Evolutionary conservation across 1,140 invertebrate species (phyloP).

Genomic region (Ceratoteleas bidentatus): DNA sequence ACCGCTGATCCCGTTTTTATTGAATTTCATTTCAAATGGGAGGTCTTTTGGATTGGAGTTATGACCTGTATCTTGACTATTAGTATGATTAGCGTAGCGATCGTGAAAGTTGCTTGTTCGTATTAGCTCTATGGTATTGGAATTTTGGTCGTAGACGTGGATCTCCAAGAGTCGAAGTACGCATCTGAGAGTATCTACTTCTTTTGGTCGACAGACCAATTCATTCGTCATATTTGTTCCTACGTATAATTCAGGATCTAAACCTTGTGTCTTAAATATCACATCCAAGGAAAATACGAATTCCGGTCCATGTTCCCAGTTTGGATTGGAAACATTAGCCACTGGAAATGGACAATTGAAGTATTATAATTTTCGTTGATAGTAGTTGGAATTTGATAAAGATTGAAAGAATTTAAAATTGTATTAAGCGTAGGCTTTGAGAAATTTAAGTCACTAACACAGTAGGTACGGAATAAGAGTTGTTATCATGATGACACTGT

Average conservation of each 20-base stretch:
- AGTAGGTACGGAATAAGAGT: conserved; percentile 22
- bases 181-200: neutral
- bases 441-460: conserved; percentile 4
- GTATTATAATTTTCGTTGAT: too few species aligned
- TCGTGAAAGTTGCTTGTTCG: too few species aligned
- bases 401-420: neutral
- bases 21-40: neutral
- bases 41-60: neutral
- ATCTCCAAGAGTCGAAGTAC: neutral
- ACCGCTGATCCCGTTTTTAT: neutral
- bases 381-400: neutral
- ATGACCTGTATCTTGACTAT: neutral
- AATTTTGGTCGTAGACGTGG: neutral
- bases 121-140: neutral
- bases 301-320: conserved; percentile 1
- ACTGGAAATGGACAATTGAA: too few species aligned
- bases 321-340: neutral
- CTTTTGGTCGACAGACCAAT: neutral
- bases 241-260: neutral
- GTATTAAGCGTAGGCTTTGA: neutral
- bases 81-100: neutral
- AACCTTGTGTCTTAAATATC: too few species aligned
- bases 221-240: neutral
- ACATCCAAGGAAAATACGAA: neutral
- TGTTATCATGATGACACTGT: neutral